Base-by-base conservation (phyloP, 2,797 vertebrate species). In the Cuniculus paca region DNA sequence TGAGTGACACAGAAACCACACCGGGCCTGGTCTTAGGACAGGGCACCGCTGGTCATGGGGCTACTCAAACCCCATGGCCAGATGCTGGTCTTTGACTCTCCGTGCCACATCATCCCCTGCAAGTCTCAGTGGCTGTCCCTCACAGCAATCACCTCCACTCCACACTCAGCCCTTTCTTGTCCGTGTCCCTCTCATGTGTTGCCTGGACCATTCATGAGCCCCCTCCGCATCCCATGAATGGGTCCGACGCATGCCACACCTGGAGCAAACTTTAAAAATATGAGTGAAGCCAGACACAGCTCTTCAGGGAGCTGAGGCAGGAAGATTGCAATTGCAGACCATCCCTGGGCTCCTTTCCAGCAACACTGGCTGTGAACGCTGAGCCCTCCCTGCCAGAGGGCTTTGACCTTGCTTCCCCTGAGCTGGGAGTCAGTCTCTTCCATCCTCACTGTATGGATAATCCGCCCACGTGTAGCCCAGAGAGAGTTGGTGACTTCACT, bases 221-320 rank as follows among this genome's bases (percentile, higher is more conserved):
- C 45, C 50, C 50, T 34, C 60, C 8, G 0, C 77, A 12, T 6
- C 36, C 34, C 20, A 0, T 2, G 10, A 48, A 13, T 11, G 3
- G 1, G n/a, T 61, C 42, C 81, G 13, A 54, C 17, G 17, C 48
- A 22, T 13, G 9, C 42, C 63, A n/a, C 24, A 0, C 70, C n/a
- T 79, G n/a, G 22, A 68, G 6, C 22, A n/a, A 80, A 26, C 42
- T 61, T 84, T 54, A 11, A n/a, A 78, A 16, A 48, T 75, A 9
- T 16, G 16, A 75, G 42, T 48, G 72, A 75, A 48, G 42, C 42
- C 42, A 48, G 72, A 6, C 42, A 16, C 42, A 75, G 26, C 72
- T 75, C 17, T 31, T 31, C 13, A 48, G 42, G 26, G 31, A 45
- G 72, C 72, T 75, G 72, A 28, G 42, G 42, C 72, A 75, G 72